These are phyloP conservation scores for Pedicia rivosa DNA, from an alignment of 2,888 invertebrate genomes.

Conservation along the genomic window DNA sequence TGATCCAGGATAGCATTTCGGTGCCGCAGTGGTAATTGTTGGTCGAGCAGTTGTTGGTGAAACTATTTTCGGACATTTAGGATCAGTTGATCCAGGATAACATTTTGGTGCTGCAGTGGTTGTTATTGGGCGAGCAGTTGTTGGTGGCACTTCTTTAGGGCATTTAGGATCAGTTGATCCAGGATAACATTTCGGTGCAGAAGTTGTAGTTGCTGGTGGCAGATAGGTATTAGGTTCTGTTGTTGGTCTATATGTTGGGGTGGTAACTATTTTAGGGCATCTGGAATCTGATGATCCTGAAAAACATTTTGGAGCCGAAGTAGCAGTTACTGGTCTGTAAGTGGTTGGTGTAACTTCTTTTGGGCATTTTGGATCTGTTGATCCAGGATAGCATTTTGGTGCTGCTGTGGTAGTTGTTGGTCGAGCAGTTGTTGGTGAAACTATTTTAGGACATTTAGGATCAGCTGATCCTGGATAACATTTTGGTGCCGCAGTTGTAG, in stretches of 20 bases:
- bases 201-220: background rate
- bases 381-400: constrained; percentile 21
- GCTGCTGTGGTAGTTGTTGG: constrained; percentile 15
- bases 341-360: constrained; percentile 13
- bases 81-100: constrained; percentile 22
- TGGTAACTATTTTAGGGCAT: constrained; percentile 17
- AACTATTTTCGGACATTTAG: constrained; percentile 23
- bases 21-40: background rate
- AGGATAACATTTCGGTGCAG: background rate
- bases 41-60: no score
- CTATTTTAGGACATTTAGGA: constrained; percentile 11
- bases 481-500: constrained; percentile 1
- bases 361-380: constrained; percentile 23
- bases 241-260: constrained; percentile 14
- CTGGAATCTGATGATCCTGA: constrained; percentile 21
- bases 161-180: no score
- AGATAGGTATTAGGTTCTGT: no score
- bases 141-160: no score
- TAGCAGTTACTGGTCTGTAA: constrained; percentile 10
- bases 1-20: constrained; percentile 1
- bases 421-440: constrained; percentile 14
- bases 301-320: constrained; percentile 16
- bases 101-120: constrained; percentile 10
- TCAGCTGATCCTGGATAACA: constrained; percentile 14
- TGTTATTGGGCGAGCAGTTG: constrained; percentile 7